Conservation (phyloP, 2,888 invertebrate genomes). For the Acronicta leporina region DNA sequence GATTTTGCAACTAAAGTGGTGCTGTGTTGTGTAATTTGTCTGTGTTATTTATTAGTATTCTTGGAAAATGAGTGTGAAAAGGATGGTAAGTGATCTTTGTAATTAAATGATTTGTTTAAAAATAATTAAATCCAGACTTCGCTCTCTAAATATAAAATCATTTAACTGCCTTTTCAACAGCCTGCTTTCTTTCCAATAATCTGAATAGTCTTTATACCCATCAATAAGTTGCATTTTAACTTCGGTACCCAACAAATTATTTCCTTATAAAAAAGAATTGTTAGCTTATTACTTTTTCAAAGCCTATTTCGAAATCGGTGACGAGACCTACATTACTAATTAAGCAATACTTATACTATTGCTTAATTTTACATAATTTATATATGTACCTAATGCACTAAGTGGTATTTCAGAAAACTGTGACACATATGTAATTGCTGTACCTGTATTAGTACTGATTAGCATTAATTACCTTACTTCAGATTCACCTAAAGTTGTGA, state of each 20-base stretch:
- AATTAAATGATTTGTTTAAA: slow-evolving; percentile 3
- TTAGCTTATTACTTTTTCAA: no score
- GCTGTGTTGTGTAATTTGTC: slow-evolving; percentile 54
- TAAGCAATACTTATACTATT: no score
- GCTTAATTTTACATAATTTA: slow-evolving; percentile 17
- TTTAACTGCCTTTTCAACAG: no score
- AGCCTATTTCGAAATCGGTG: slow-evolving; percentile 9
- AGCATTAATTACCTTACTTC: slow-evolving; percentile 34
- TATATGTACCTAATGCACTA: not conserved
- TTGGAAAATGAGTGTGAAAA: slow-evolving; percentile 54
- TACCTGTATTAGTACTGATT: slow-evolving; percentile 11
- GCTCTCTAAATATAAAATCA: not conserved
- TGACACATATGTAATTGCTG: slow-evolving; percentile 36
- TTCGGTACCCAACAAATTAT: no score
- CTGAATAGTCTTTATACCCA: no score
- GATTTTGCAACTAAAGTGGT: slow-evolving; percentile 71
- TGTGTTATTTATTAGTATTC: slow-evolving; percentile 59
- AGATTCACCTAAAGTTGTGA: slow-evolving; percentile 19
- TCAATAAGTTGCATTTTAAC: no score
- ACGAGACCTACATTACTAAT: slow-evolving; percentile 4
- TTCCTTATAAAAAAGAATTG: no score
- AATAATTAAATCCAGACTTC: not conserved
- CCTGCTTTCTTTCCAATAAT: no score
- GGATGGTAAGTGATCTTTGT: slow-evolving; percentile 45
- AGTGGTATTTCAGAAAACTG: slow-evolving; percentile 41